Base-by-base conservation (phyloP, 92 coral and sea anemone genomes). In the Metridium senile region DNA sequence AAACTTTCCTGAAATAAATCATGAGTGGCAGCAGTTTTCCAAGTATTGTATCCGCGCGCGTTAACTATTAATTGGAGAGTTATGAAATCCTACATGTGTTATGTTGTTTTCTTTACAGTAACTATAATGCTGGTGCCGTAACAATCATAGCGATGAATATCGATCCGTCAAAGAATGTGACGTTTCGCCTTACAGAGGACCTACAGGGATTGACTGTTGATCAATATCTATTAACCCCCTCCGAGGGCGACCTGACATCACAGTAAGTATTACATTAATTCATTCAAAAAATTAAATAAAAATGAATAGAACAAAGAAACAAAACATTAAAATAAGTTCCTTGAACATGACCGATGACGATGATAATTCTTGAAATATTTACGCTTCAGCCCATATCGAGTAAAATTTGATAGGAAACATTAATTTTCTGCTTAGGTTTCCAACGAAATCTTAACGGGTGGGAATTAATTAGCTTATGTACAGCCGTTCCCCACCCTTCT, bases 201-300 rank as follows among this genome's bases (percentile, higher is more conserved):
- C 76, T 93, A 63, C 82, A 75, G 46, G 91, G 83, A 53, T 74
- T 76, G 22, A 74, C 71, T 21, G 96, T 89, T 6, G 93, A 93
- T 34, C 93, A 88, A 61, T 93, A 87, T 47, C 83, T 87, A 59
- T 79, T 93, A 49, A 88, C 93, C 32, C 96, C 98, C 13, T 78
- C 45, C 6, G 33, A 83, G 17, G 91, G 69, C 26, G 78, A 85
- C 39, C 87, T 90, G 70, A 90, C 89, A 0, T 85, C 92, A 53
- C 77, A 70, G 91, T 87, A 64, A 46, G 87, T 72, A 22, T n/a
- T n/a, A n/a, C n/a, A n/a, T n/a, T n/a, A n/a, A n/a, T n/a, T n/a
- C n/a, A n/a, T n/a, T n/a, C n/a, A n/a, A n/a, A n/a, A n/a, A n/a
- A n/a, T n/a, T n/a, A n/a, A n/a, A n/a, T n/a, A n/a, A n/a, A n/a